These are phyloP conservation scores for Acrocephalus scirpaceus DNA, from an alignment of 2,797 vertebrate species.

Conservation along the genomic window DNA sequence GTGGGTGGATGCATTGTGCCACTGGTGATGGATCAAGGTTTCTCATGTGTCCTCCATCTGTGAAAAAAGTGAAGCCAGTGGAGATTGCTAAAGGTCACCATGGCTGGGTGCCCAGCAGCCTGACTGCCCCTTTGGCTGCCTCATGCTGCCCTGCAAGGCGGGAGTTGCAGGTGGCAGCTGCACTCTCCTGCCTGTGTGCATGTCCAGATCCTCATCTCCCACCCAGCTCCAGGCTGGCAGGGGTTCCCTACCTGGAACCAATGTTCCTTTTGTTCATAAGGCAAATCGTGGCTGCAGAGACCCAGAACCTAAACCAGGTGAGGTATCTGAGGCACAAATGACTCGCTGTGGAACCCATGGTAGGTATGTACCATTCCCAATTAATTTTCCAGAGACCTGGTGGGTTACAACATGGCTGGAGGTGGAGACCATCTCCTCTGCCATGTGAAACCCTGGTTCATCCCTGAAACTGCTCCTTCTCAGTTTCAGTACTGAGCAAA, in stretches of 20 bases:
- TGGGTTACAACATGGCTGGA: not conserved
- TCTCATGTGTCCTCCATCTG: not conserved
- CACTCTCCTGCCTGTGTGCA: not conserved
- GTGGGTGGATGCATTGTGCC: not conserved
- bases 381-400: not conserved
- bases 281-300: not conserved
- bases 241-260: not conserved
- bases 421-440: not conserved
- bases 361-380: accelerated
- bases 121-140: not conserved
- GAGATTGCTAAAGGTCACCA: not conserved
- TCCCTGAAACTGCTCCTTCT: not conserved
- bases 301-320: not conserved
- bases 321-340: not conserved
- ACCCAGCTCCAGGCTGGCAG: not conserved
- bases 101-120: not conserved
- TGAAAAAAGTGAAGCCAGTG: not conserved
- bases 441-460: not conserved
- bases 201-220: not conserved
- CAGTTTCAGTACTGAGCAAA: not conserved
- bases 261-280: not conserved
- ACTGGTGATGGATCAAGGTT: not conserved
- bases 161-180: not conserved
- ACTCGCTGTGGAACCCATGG: accelerated
- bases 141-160: not conserved